A percentile compares a stretch with the other conserved stretches of the same genome.
phyloP scores from a whole-genome alignment of 2,113 vertebrate species.

The Hippocampus barbouri region DNA sequence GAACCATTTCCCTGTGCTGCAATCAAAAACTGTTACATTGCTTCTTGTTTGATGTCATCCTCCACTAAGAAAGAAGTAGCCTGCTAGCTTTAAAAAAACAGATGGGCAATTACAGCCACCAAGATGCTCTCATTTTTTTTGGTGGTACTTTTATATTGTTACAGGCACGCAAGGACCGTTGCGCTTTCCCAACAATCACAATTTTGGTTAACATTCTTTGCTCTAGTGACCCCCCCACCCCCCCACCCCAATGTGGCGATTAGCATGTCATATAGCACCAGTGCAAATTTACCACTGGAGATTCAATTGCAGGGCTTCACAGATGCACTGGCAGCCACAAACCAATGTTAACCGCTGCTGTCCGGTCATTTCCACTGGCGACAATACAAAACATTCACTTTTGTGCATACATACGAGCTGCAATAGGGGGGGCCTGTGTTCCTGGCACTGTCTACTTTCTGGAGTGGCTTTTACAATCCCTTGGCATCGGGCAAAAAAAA shows the following conservation, averaged over 20 bases:
- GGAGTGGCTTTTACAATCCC: constrained; percentile 52
- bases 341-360: constrained; percentile 34
- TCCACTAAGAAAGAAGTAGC: not conserved
- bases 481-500: constrained; percentile 47
- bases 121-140: not conserved
- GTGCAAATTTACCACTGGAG: not conserved
- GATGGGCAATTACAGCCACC: not conserved
- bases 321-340: constrained; percentile 15
- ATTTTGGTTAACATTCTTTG: too few relatives aligned
- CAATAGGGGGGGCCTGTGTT: constrained; percentile 40
- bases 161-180: too few relatives aligned
- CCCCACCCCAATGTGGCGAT: not conserved
- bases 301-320: not conserved
- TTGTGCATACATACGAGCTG: constrained; percentile 19
- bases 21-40: not conserved
- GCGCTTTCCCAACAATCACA: too few relatives aligned
- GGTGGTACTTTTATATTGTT: not conserved
- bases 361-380: constrained; percentile 1
- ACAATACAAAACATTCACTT: constrained; percentile 10
- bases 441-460: constrained; percentile 45
- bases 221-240: too few relatives aligned
- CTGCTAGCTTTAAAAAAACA: not conserved
- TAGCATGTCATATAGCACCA: not conserved
- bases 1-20: not conserved
- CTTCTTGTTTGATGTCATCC: not conserved